These are phyloP conservation scores for Thamnophis elegans DNA, from an alignment of 2,797 vertebrate species.

Conservation along the genomic window DNA sequence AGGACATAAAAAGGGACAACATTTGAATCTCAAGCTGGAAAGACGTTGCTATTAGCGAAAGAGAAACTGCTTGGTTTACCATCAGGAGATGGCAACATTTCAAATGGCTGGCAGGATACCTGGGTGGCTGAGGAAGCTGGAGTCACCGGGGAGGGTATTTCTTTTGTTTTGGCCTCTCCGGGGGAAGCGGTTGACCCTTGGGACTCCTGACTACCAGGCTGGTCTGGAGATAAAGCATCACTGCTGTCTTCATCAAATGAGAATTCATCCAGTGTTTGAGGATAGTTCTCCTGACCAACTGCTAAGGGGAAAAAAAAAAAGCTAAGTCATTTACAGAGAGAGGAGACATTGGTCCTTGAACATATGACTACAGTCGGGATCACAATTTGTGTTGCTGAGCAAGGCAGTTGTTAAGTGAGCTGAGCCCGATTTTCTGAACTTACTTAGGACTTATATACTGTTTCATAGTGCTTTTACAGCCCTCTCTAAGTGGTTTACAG, in stretches of 20 bases:
- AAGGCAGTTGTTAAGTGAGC: not conserved
- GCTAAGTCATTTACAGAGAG: not conserved
- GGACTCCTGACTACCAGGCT: conserved; percentile 83
- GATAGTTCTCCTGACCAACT: conserved; percentile 72
- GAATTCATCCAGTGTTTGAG: conserved; percentile 81
- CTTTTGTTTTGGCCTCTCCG: conserved; percentile 75
- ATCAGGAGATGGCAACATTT: not conserved
- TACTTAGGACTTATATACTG: too few species aligned
- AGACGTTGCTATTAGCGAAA: not conserved
- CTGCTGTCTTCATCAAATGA: conserved; percentile 93
- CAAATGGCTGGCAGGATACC: conserved; percentile 69
- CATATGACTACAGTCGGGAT: not conserved
- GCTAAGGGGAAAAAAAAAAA: conserved; percentile 39
- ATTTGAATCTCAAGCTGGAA: not conserved
- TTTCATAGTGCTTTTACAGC: too few species aligned
- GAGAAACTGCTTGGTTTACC: not conserved
- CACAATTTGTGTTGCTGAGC: not conserved
- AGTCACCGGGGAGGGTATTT: conserved; percentile 72
- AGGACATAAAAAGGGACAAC: not conserved
- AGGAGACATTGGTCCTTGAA: not conserved
- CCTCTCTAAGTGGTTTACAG: too few species aligned
- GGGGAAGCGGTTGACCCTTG: conserved; percentile 82
- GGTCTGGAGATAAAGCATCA: conserved; percentile 85
- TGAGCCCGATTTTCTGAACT: not conserved
- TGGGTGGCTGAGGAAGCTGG: conserved; percentile 69